Conservation (phyloP, 2,113 vertebrate genomes). For the Alces alces region DNA sequence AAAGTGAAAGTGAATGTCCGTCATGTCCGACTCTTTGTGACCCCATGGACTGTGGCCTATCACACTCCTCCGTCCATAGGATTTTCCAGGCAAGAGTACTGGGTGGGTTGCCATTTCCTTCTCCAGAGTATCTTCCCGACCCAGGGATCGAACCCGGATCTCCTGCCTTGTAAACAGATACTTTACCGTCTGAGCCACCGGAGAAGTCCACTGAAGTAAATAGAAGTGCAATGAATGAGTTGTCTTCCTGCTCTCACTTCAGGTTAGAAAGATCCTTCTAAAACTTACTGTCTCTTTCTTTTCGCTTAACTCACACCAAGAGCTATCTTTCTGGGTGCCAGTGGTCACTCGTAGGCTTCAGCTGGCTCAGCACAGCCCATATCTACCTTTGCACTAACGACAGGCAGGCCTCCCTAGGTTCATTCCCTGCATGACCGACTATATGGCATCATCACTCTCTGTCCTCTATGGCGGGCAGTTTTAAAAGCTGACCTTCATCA, state of each 20-base stretch:
- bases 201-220: not conserved
- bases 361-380: not conserved
- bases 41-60: not conserved
- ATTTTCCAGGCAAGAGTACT: not conserved
- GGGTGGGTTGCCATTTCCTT: not conserved
- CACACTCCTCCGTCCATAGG: not conserved
- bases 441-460: too few species aligned
- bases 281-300: not conserved
- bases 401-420: not conserved
- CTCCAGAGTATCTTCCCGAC: not conserved
- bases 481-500: not conserved
- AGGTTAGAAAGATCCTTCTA: not conserved
- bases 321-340: not conserved
- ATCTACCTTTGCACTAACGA: not conserved
- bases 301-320: not conserved
- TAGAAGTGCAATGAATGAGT: not conserved
- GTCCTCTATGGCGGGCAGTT: not conserved
- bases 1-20: not conserved
- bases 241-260: not conserved
- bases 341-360: not conserved
- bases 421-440: not conserved
- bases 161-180: not conserved
- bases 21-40: fast-evolving
- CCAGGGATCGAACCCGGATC: fast-evolving
- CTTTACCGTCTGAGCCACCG: not conserved